Evolutionary conservation across 2,888 invertebrate genomes (phyloP).

Genomic region (Noctua comes): DNA sequence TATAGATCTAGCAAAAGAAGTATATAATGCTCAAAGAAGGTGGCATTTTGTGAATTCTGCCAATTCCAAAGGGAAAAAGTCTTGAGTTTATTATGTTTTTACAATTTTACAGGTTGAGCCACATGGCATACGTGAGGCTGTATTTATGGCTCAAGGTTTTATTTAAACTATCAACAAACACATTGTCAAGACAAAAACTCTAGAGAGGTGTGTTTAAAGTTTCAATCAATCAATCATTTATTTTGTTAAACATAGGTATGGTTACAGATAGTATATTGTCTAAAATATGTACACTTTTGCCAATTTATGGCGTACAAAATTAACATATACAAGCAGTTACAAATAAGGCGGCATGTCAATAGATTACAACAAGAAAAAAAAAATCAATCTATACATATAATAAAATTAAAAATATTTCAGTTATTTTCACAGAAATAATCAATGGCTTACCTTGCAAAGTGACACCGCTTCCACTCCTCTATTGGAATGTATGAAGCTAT

Average conservation of each 20-base stretch:
- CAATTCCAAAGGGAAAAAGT: neutral
- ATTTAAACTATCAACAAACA: neutral
- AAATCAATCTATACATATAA: no score
- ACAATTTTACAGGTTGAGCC: neutral
- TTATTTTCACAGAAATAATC: no score
- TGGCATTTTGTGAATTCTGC: neutral
- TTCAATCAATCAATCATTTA: no score
- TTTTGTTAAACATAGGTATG: no score
- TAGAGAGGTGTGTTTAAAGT: neutral
- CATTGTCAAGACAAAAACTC: neutral
- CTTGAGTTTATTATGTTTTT: neutral
- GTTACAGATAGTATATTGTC: no score
- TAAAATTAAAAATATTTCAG: no score
- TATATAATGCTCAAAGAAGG: neutral
- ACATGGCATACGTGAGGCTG: neutral
- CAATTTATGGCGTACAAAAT: no score
- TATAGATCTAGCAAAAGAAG: neutral
- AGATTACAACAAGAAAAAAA: no score
- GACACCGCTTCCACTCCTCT: slow-evolving; percentile 92
- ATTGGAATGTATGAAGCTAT: slow-evolving; percentile 91
- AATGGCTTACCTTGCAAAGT: slow-evolving; percentile 90
- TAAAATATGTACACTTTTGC: no score
- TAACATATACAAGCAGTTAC: no score
- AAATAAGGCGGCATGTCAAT: no score
- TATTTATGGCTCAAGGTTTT: neutral